These are phyloP conservation scores for Etheostoma spectabile DNA, from an alignment of 2,113 vertebrate genomes.

Conservation along the genomic window DNA sequence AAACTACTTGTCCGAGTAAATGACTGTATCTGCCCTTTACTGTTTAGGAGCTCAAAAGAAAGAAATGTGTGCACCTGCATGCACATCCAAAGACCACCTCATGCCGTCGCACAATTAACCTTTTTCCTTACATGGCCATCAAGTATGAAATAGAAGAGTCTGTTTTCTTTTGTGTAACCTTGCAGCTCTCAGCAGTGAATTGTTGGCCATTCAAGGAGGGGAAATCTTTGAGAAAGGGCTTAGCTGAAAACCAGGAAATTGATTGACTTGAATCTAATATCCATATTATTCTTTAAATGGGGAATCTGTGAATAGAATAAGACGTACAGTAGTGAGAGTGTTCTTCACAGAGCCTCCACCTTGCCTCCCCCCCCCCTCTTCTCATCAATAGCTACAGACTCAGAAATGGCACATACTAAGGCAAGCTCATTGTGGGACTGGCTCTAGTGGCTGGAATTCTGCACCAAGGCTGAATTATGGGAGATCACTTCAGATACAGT, in stretches of 20 bases:
- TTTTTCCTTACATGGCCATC: constrained; percentile 31
- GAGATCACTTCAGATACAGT: too few relatives aligned
- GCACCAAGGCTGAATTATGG: too few relatives aligned
- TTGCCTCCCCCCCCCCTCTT: too few relatives aligned
- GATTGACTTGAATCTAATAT: constrained; percentile 23
- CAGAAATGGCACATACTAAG: too few relatives aligned
- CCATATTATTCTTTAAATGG: constrained; percentile 19
- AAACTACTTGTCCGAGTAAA: constrained; percentile 48
- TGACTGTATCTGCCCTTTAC: constrained; percentile 22
- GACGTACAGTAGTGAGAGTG: background rate
- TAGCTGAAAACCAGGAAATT: constrained; percentile 17
- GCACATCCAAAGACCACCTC: background rate
- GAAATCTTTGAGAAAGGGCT: background rate
- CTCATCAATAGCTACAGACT: too few relatives aligned
- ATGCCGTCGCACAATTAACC: constrained; percentile 14
- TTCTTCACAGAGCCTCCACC: too few relatives aligned
- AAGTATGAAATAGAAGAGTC: constrained; percentile 40
- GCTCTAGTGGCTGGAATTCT: too few relatives aligned
- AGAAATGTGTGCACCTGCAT: background rate
- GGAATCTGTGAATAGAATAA: constrained; percentile 8
- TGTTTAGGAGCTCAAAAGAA: constrained; percentile 28
- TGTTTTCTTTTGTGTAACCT: constrained; percentile 53
- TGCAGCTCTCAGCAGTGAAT: constrained; percentile 38
- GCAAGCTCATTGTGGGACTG: too few relatives aligned
- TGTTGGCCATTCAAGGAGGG: background rate